phyloP scores from a whole-genome alignment of 2,113 vertebrate genomes.

The Podarcis cretensis region DNA sequence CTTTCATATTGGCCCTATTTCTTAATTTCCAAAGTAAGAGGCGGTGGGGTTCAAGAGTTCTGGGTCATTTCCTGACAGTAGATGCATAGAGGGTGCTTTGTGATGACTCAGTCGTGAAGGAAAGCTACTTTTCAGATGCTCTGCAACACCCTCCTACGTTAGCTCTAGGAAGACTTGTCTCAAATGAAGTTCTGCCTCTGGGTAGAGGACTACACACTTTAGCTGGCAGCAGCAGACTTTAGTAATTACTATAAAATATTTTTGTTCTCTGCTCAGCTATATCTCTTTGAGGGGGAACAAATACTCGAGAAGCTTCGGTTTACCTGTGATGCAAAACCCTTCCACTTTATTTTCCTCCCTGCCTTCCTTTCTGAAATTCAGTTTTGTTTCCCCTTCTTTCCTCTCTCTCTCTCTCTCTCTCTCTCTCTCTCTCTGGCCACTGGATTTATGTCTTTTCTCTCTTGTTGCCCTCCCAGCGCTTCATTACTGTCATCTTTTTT shows the following conservation, averaged over 20 bases:
- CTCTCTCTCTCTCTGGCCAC: constrained; percentile 27
- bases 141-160: background rate
- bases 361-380: background rate
- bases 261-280: constrained; percentile 27
- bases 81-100: background rate
- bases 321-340: constrained; percentile 24
- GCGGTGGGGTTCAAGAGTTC: background rate
- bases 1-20: background rate
- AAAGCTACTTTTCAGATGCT: background rate
- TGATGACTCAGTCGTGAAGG: background rate
- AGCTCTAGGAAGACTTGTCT: background rate
- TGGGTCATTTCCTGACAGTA: background rate
- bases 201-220: constrained; percentile 28
- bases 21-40: background rate
- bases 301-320: constrained; percentile 32
- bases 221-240: constrained; percentile 20
- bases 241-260: constrained; percentile 17
- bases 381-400: background rate
- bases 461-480: constrained; percentile 70
- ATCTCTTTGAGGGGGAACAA: constrained; percentile 29
- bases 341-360: constrained; percentile 11
- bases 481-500: constrained; percentile 80
- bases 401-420: constrained; percentile 40
- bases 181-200: background rate
- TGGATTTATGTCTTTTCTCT: constrained; percentile 66